Conservation (phyloP, 2,113 vertebrate genomes). For the Meriones unguiculatus region DNA sequence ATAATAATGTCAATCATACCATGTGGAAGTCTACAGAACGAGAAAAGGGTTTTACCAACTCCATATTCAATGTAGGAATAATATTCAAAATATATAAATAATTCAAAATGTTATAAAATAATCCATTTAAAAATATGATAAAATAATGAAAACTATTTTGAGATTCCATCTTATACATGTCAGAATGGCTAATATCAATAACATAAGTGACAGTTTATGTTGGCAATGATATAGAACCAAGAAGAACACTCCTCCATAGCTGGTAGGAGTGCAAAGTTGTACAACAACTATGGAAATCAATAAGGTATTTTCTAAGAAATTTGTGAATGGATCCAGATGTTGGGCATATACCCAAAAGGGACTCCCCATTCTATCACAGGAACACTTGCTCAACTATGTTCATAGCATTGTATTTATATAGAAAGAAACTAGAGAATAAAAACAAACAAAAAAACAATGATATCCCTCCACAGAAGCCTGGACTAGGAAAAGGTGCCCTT, state of each 20-base stretch:
- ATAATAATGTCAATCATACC: background rate
- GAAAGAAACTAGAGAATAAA: background rate
- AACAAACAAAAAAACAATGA: too few relatives aligned
- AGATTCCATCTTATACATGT: background rate
- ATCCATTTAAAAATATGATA: background rate
- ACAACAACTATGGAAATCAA: background rate
- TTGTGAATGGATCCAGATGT: background rate
- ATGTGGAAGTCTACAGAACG: background rate
- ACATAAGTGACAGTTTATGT: background rate
- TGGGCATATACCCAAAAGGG: background rate
- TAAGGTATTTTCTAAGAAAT: background rate
- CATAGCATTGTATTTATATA: background rate
- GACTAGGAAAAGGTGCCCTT: background rate
- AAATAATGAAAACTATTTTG: background rate
- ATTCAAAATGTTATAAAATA: background rate
- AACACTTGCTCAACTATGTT: background rate
- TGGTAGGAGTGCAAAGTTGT: background rate
- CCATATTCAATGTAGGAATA: background rate
- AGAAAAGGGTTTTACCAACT: background rate
- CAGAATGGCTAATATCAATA: background rate
- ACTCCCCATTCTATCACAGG: background rate
- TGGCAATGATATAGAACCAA: background rate
- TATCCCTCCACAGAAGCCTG: too few relatives aligned
- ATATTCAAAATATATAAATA: background rate
- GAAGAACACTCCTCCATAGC: background rate